Percentiles rank a stretch among this genome's conserved stretches.
phyloP scores from a whole-genome alignment of 35 echinoderm and acorn worm species.

The Ophiothrix spiculata region DNA sequence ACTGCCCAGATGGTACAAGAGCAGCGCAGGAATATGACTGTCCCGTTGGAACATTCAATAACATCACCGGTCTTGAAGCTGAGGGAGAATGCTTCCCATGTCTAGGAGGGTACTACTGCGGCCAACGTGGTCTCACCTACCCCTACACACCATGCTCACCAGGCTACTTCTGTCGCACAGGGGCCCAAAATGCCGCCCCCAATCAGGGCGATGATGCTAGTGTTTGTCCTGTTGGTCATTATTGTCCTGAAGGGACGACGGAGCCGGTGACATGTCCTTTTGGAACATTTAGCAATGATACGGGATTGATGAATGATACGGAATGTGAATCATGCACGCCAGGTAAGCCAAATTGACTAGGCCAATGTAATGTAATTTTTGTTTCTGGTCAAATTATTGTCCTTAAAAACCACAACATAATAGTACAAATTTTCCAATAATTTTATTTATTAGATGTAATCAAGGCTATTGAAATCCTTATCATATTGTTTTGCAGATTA shows the following conservation, averaged over 20 bases:
- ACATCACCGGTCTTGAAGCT: constrained; percentile 73
- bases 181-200: constrained; percentile 64
- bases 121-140: constrained; percentile 77
- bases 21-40: constrained; percentile 73
- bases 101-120: constrained; percentile 95
- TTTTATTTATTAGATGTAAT: too few relatives aligned
- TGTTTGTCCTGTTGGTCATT: constrained; percentile 78
- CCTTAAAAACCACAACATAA: too few relatives aligned
- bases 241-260: constrained; percentile 73
- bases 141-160: constrained; percentile 76
- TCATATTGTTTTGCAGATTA: too few relatives aligned
- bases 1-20: constrained; percentile 75
- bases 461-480: too few relatives aligned
- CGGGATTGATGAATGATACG: constrained; percentile 77
- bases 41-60: constrained; percentile 95
- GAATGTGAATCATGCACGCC: constrained; percentile 89
- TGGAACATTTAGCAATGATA: constrained; percentile 93
- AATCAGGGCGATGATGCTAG: constrained; percentile 70
- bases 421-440: too few relatives aligned
- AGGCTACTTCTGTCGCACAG: constrained; percentile 80
- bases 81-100: constrained; percentile 79
- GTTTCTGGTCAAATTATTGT: too few relatives aligned
- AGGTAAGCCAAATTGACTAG: constrained; percentile 76
- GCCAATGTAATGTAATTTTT: too few relatives aligned
- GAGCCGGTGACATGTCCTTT: constrained; percentile 75